A percentile compares a stretch with the other conserved stretches of the same genome.
Evolutionary conservation across 2,888 invertebrate genomes (phyloP).

Genomic region (Mythimna loreyi): DNA sequence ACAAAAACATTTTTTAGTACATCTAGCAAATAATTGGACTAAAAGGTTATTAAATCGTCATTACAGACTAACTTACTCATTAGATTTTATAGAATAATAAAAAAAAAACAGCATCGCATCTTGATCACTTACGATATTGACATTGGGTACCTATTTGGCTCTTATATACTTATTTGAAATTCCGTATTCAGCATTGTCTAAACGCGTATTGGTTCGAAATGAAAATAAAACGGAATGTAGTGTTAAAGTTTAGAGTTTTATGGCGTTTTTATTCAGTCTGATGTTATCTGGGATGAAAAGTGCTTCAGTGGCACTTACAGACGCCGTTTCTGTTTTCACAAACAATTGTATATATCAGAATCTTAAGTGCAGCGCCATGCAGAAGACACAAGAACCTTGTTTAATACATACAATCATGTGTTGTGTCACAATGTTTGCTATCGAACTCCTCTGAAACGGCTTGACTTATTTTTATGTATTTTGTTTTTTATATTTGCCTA

Average conservation of each 20-base stretch:
- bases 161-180: constrained; percentile 26
- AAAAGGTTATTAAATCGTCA: neutral
- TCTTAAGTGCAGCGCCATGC: constrained; percentile 4
- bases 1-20: too few relatives aligned
- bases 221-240: constrained; percentile 48
- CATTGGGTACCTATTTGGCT: constrained; percentile 9
- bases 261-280: constrained; percentile 30
- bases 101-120: neutral
- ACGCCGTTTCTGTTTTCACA: constrained; percentile 24
- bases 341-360: constrained; percentile 23
- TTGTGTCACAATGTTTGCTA: neutral
- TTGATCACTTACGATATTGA: constrained; percentile 6
- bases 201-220: constrained; percentile 37
- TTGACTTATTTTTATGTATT: too few relatives aligned
- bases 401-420: neutral
- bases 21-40: too few relatives aligned
- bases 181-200: constrained; percentile 38
- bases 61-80: neutral
- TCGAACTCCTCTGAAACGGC: neutral
- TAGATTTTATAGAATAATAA: constrained; percentile 1
- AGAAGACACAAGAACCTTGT: neutral
- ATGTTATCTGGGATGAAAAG: constrained; percentile 30
- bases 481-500: too few relatives aligned
- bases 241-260: constrained; percentile 43
- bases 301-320: constrained; percentile 13